Evolutionary conservation across 2,113 vertebrate species (phyloP).

Genomic region (Osmerus mordax): DNA sequence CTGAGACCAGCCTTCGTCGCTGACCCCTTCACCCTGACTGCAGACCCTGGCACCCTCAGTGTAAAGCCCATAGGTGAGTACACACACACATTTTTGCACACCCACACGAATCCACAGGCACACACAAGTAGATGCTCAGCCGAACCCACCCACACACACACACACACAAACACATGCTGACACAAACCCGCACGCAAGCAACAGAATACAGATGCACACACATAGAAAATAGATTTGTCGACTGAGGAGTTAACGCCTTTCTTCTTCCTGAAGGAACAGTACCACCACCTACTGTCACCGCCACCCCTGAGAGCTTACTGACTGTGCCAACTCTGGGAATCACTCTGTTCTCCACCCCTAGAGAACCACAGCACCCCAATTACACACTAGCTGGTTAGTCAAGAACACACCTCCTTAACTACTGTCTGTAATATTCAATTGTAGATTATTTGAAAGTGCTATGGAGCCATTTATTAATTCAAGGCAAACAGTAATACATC

Average conservation of each 20-base stretch:
- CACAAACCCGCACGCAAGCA: not conserved
- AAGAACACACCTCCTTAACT: not conserved
- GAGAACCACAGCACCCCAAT: slow-evolving; percentile 29
- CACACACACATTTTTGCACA: not conserved
- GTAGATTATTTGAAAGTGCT: not conserved
- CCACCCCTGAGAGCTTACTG: not conserved
- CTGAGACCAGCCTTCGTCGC: slow-evolving; percentile 32
- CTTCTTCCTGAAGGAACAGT: not conserved
- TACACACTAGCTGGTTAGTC: slow-evolving; percentile 33
- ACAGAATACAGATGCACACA: not conserved
- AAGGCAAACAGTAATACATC: not conserved
- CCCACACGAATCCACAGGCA: not conserved
- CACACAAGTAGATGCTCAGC: not conserved
- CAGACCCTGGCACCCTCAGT: slow-evolving; percentile 27
- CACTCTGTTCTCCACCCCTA: slow-evolving; percentile 28
- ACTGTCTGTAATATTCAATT: not conserved
- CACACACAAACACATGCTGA: not conserved
- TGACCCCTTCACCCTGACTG: slow-evolving; percentile 22
- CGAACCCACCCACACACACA: not conserved
- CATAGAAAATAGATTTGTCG: not conserved
- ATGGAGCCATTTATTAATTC: not conserved
- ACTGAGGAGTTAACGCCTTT: too few species aligned
- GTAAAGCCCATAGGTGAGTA: not conserved
- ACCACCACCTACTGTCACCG: slow-evolving; percentile 2
- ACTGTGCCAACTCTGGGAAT: not conserved